phyloP scores from a whole-genome alignment of 1,140 invertebrate species.

The Conus ventricosus region DNA sequence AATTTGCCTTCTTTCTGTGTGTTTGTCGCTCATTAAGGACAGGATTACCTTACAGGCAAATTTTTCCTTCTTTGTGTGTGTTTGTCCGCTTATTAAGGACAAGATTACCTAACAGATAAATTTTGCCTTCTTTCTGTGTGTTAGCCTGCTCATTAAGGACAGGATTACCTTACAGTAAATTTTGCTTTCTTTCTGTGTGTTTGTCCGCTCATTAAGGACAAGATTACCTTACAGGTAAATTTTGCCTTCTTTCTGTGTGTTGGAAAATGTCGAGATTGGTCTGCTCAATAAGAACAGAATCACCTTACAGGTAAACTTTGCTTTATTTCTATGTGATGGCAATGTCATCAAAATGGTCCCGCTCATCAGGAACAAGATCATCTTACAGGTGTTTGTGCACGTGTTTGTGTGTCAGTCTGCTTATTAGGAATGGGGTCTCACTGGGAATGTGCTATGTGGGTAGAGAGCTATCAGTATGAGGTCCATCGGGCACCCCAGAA shows the following conservation, averaged over 20 bases:
- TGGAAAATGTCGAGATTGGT: not conserved
- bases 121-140: no score
- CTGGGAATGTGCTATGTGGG: no score
- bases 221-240: slow-evolving; percentile 82
- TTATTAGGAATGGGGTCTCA: slow-evolving; percentile 86
- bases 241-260: not conserved
- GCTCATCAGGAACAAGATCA: no score
- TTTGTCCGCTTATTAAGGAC: no score
- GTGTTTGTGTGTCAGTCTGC: slow-evolving; percentile 79
- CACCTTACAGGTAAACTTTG: no score
- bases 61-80: no score
- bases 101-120: slow-evolving; percentile 82
- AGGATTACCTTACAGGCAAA: slow-evolving; percentile 82
- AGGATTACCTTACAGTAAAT: slow-evolving; percentile 81
- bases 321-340: no score
- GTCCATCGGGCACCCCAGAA: no score
- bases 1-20: not conserved
- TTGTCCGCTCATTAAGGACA: slow-evolving; percentile 87
- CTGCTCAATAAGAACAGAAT: no score
- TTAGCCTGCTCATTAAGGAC: no score
- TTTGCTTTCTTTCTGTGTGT: slow-evolving; percentile 60
- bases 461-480: no score
- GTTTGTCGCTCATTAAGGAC: slow-evolving; percentile 88
- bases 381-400: not conserved
- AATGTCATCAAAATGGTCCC: no score